Base-by-base conservation (phyloP, 1,140 invertebrate genomes). In the Tribolium madens region DNA sequence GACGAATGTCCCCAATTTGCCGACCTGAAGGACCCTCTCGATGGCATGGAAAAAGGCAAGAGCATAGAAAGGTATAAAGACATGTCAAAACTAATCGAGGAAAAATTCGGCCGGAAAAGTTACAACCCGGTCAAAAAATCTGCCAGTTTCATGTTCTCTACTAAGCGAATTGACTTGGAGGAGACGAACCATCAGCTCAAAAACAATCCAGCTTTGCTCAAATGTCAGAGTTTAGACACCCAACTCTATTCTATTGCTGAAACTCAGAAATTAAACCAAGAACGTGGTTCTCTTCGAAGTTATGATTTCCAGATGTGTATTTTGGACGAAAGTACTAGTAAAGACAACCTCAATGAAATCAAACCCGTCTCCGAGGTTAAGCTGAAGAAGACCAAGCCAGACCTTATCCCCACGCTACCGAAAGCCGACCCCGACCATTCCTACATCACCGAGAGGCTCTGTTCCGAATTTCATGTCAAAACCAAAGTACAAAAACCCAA, bases 41-140 rank as follows among this genome's bases (percentile, higher is more conserved):
- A 81, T 42, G 81, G 81, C 2, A 73, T 78, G 48, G 83, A 84
- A 42, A 83, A 84, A 53, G 77, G 81, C 17, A 78, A 78, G 48
- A 81, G 76, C 68, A 84, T 83, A 17, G 83, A 84, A 18, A 46
- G 83, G 52, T 84, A 84, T 52, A 84, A 84, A 60, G 83, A 84
- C 52, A 84, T 84, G 83, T 84, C 83, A 9, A 83, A 82, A 68
- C 76, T 84, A 53, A 84, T 84, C 12, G 83, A 84, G 48, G 83
- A 84, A 47, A 83, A 81, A 73, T 83, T 84, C 47, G 81, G 81
- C 15, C 76, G 79, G 48, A 81, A 81, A 17, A 79, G 78, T 48
- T 81, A 82, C 17, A 84, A 84, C 76, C 83, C 83, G 0, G 82
- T 84, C 14, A 84, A 84, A 70, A 84, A 84, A 60, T 84, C 83